A percentile compares a stretch with the other conserved stretches of the same genome.
Conservation (phyloP, 2,797 vertebrate species). For the Siniperca undulata region DNA sequence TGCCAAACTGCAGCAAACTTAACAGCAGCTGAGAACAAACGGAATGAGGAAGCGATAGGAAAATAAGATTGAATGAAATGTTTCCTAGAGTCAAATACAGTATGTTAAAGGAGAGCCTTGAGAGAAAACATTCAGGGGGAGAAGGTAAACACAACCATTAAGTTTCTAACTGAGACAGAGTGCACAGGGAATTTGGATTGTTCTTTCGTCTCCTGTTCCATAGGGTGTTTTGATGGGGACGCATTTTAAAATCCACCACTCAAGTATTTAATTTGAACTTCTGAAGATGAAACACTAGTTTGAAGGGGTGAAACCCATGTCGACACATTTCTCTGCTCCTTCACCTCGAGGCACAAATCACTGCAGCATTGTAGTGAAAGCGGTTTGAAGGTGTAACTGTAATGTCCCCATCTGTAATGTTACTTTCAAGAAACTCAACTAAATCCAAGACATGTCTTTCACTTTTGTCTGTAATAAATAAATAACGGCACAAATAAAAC, state of each 20-base stretch:
- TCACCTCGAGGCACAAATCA: slow-evolving; percentile 5
- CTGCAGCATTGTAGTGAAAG: neutral
- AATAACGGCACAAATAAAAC: slow-evolving; percentile 83
- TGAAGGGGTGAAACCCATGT: slow-evolving; percentile 15
- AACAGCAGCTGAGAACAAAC: slow-evolving; percentile 94
- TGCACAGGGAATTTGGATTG: slow-evolving; percentile 67
- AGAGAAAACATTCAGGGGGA: slow-evolving; percentile 80
- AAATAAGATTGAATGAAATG: slow-evolving; percentile 90
- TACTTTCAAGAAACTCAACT: slow-evolving; percentile 55
- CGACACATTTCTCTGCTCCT: neutral
- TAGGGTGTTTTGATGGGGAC: slow-evolving; percentile 66
- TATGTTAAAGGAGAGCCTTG: slow-evolving; percentile 87
- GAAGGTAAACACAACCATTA: slow-evolving; percentile 85
- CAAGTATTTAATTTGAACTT: slow-evolving; percentile 60
- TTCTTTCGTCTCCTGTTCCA: slow-evolving; percentile 67
- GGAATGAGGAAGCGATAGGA: slow-evolving; percentile 91
- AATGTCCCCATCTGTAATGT: slow-evolving; percentile 61
- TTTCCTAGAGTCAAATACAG: slow-evolving; percentile 92
- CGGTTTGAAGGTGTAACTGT: slow-evolving; percentile 3
- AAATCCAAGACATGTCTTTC: slow-evolving; percentile 56
- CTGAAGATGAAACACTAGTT: slow-evolving; percentile 41
- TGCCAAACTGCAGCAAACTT: slow-evolving; percentile 94
- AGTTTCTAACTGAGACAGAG: slow-evolving; percentile 76
- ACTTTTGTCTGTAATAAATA: slow-evolving; percentile 82
- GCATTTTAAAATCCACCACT: slow-evolving; percentile 61